phyloP scores from a whole-genome alignment of 2,797 vertebrate genomes.

The Eidolon dupreanum region DNA sequence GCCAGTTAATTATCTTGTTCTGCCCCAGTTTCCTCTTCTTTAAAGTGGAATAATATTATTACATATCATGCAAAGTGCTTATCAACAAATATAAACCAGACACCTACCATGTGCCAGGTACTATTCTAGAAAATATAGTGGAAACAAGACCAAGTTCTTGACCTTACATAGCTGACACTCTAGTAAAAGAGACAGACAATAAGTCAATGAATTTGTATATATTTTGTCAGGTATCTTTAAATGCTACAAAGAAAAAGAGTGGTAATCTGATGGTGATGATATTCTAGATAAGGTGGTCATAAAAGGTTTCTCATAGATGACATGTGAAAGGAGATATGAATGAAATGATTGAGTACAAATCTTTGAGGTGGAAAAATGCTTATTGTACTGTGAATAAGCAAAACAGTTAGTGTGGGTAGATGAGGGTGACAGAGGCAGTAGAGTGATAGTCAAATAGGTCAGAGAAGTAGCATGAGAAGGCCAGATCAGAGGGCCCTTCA shows the following conservation, averaged over 20 bases:
- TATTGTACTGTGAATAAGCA: neutral
- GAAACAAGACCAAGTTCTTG: conserved; percentile 3
- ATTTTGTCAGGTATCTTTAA: neutral
- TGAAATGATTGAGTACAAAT: neutral
- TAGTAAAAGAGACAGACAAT: neutral
- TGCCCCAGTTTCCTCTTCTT: neutral
- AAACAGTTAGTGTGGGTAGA: neutral
- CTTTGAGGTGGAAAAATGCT: neutral
- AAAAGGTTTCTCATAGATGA: neutral
- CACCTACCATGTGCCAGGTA: neutral
- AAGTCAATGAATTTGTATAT: neutral
- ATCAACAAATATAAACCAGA: neutral
- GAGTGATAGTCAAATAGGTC: neutral
- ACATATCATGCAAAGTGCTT: neutral
- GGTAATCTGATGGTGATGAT: neutral
- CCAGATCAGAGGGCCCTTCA: neutral
- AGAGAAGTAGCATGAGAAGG: neutral
- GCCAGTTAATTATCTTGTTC: neutral
- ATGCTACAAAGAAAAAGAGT: neutral
- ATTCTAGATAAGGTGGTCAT: neutral
- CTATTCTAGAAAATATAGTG: neutral
- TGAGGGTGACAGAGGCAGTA: neutral
- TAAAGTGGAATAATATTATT: neutral
- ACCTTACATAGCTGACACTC: neutral
- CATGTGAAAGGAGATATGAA: neutral